A percentile compares a stretch with the other conserved stretches of the same genome.
phyloP scores from a whole-genome alignment of 2,113 vertebrate genomes.

The Baryphthengus martii region DNA sequence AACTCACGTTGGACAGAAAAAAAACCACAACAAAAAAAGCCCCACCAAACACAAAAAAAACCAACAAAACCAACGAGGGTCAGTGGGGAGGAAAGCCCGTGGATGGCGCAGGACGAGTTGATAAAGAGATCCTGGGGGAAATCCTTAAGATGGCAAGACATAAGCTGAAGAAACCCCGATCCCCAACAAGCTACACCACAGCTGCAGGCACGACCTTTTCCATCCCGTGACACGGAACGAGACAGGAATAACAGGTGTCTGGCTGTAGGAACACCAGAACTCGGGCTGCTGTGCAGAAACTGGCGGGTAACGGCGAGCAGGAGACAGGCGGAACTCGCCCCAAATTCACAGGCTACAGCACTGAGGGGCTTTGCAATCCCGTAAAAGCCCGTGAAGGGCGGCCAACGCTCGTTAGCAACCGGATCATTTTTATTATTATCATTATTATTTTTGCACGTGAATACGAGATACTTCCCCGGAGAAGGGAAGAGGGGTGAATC shows the following conservation, averaged over 20 bases:
- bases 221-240: slow-evolving; percentile 1
- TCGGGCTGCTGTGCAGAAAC: background rate
- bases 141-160: background rate
- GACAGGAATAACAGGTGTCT: slow-evolving; percentile 37
- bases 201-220: slow-evolving; percentile 7
- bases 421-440: background rate
- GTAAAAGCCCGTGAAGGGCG: background rate
- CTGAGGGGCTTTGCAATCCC: background rate
- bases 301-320: background rate
- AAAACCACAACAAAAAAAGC: too few relatives aligned
- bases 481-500: background rate
- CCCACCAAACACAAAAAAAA: too few relatives aligned
- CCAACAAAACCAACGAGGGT: too few relatives aligned
- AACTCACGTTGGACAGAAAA: background rate
- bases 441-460: background rate
- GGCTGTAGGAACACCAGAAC: background rate
- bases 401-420: background rate
- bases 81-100: background rate
- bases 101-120: background rate
- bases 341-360: background rate
- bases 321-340: background rate
- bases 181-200: background rate
- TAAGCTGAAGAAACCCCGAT: background rate
- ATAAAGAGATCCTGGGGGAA: background rate
- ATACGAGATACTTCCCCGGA: background rate